These are phyloP conservation scores for Hyposoter didymator DNA, from an alignment of 2,888 invertebrate genomes.

Conservation along the genomic window DNA sequence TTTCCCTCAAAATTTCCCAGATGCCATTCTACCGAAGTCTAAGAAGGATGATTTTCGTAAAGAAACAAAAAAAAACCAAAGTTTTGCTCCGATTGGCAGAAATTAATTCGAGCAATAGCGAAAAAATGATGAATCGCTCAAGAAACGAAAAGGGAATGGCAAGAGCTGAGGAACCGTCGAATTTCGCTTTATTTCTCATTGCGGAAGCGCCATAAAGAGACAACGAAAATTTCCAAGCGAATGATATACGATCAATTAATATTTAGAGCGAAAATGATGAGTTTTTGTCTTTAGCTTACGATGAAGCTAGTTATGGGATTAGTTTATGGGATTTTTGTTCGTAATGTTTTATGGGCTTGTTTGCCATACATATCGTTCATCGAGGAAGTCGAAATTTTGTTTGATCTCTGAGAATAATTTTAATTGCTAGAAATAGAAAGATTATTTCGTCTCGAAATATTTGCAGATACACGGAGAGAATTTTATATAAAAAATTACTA, in stretches of 20 bases:
- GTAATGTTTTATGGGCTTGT: conserved; percentile 7
- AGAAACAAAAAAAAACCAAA: too few relatives aligned
- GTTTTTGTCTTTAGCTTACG: background rate
- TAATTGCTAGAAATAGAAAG: background rate
- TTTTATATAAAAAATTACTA: too few relatives aligned
- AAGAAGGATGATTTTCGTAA: background rate
- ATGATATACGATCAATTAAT: background rate
- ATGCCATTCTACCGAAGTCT: background rate
- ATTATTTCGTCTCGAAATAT: background rate
- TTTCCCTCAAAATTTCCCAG: background rate
- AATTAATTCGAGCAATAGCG: background rate
- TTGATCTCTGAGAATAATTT: background rate
- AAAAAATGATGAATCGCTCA: background rate
- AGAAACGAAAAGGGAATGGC: background rate
- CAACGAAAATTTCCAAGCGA: conserved; percentile 5
- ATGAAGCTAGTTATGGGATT: background rate
- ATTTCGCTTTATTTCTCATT: background rate
- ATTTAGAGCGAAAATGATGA: background rate
- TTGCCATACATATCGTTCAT: conserved; percentile 7
- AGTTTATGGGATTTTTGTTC: background rate
- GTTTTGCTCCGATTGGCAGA: background rate
- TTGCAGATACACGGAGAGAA: too few relatives aligned
- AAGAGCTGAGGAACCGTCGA: background rate
- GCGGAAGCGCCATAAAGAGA: background rate
- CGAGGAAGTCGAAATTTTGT: background rate